phyloP scores from a whole-genome alignment of 37 sponge, comb jelly and placozoan genomes.

The Aphrocallistes beatrix region DNA sequence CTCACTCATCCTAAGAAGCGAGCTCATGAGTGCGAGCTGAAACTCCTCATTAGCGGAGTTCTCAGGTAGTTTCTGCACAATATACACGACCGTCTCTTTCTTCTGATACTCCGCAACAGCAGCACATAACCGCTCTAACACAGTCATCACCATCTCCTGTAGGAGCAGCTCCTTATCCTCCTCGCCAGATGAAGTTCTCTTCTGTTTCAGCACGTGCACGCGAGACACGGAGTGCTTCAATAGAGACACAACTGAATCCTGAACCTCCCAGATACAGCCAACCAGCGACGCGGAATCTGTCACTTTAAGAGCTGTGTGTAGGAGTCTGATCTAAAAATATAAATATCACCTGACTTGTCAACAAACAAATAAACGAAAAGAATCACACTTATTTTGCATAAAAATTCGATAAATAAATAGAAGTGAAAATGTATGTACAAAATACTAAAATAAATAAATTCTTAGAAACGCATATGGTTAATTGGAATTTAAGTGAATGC shows the following conservation, averaged over 20 bases:
- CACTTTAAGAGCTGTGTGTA: background rate
- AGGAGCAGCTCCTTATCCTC: background rate
- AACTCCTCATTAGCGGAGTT: conserved; percentile 1
- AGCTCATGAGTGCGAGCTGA: background rate
- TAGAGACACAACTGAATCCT: background rate
- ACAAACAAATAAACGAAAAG: background rate
- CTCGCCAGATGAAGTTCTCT: background rate
- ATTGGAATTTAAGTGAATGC: background rate
- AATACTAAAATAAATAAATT: background rate
- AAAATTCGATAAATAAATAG: background rate
- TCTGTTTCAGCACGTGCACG: background rate
- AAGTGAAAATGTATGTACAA: background rate
- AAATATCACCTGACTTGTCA: background rate
- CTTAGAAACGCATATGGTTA: too few species aligned
- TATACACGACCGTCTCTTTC: background rate
- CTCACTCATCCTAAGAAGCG: background rate
- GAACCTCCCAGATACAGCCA: background rate
- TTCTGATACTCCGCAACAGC: background rate
- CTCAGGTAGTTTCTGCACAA: background rate
- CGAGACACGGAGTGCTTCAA: conserved; percentile 10
- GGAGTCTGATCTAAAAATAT: background rate
- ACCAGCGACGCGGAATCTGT: background rate
- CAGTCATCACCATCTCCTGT: background rate
- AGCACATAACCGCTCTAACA: background rate
- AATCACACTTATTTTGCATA: background rate